Evolutionary conservation across 2,113 vertebrate species (phyloP).

Genomic region (Tursiops truncatus): DNA sequence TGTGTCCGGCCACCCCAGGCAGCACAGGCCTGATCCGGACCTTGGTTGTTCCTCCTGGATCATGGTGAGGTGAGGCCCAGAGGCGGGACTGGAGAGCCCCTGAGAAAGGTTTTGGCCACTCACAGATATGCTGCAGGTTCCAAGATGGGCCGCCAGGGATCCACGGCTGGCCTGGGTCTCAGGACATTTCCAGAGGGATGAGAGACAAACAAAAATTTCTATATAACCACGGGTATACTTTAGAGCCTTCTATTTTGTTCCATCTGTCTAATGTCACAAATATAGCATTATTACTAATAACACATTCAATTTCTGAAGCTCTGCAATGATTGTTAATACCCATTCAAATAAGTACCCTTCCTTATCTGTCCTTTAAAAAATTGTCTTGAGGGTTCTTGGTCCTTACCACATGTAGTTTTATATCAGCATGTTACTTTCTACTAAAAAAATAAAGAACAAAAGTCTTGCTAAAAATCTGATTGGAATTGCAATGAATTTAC

Average conservation of each 20-base stretch:
- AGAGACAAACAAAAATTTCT: neutral
- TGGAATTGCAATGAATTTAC: neutral
- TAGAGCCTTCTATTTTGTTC: neutral
- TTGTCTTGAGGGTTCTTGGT: neutral
- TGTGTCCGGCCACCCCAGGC: fast-evolving
- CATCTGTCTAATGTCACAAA: neutral
- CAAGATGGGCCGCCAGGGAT: fast-evolving
- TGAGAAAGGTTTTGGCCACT: neutral
- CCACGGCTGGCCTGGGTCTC: neutral
- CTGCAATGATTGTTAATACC: neutral
- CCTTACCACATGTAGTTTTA: neutral
- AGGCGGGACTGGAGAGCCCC: neutral
- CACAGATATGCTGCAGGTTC: neutral
- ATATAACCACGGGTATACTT: neutral
- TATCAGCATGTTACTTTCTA: neutral
- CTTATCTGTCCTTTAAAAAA: neutral
- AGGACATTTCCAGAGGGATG: conserved; percentile 40
- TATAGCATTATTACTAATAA: neutral
- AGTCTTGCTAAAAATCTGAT: neutral
- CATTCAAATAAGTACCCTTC: neutral
- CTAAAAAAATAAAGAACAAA: neutral
- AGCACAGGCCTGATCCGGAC: fast-evolving
- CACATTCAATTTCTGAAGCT: neutral
- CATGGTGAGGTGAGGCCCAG: fast-evolving
- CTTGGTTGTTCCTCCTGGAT: neutral